Percentiles rank a stretch among this genome's conserved stretches.
Evolutionary conservation across 2,888 invertebrate species (phyloP).

Genomic region (Zygaena filipendulae): DNA sequence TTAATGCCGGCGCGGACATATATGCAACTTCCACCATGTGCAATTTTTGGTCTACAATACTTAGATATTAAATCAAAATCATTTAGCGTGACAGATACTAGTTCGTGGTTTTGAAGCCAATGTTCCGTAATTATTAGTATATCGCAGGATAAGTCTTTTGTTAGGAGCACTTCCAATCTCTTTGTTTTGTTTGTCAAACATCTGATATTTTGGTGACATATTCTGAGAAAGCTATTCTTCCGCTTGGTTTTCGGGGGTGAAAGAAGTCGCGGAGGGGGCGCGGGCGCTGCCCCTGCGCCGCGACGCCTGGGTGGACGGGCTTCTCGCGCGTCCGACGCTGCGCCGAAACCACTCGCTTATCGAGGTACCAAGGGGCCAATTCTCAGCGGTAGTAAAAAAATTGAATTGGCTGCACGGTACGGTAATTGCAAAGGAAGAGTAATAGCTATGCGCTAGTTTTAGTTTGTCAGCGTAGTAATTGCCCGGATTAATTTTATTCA

Average conservation of each 20-base stretch:
- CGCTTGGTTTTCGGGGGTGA: no score
- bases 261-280: background rate
- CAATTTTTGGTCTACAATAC: no score
- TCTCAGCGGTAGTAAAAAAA: conserved; percentile 5
- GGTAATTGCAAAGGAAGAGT: conserved; percentile 5
- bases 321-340: conserved; percentile 4
- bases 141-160: background rate
- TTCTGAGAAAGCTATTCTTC: no score
- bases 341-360: conserved; percentile 9
- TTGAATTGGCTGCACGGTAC: conserved; percentile 3
- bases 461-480: conserved; percentile 1
- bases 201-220: conserved; percentile 4
- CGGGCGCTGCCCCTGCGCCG: background rate
- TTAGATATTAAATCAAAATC: no score
- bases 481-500: conserved; percentile 1
- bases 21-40: no score
- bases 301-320: background rate
- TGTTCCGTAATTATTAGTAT: no score
- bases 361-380: conserved; percentile 6
- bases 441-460: conserved; percentile 5
- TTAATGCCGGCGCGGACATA: no score
- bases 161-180: conserved; percentile 1
- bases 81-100: no score
- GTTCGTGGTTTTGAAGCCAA: no score
- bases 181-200: conserved; percentile 1